Evolutionary conservation across 2,888 invertebrate genomes (phyloP).

Genomic region (Boloria euphrosyne): DNA sequence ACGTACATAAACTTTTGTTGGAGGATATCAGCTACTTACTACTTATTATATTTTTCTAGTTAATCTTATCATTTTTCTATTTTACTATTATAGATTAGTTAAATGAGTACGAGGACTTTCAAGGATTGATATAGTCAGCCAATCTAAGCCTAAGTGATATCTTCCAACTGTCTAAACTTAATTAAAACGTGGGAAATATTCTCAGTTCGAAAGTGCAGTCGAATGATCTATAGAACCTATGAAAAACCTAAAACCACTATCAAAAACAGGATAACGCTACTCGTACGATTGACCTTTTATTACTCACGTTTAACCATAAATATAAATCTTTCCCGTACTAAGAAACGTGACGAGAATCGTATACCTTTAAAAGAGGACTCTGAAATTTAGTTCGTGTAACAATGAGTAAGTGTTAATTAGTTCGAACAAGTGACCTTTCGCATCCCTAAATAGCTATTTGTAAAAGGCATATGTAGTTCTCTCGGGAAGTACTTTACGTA

Average conservation of each 20-base stretch:
- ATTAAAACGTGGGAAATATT: slow-evolving; percentile 15
- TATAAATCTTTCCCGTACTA: slow-evolving; percentile 28
- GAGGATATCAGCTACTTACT: no score
- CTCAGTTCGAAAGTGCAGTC: slow-evolving; percentile 4
- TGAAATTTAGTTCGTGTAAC: not conserved
- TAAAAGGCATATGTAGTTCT: no score
- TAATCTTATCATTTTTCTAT: no score
- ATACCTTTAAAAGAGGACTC: slow-evolving; percentile 1
- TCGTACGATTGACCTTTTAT: slow-evolving; percentile 25
- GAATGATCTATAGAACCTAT: not conserved
- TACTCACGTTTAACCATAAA: slow-evolving; percentile 26
- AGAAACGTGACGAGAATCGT: slow-evolving; percentile 27
- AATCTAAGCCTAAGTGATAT: not conserved
- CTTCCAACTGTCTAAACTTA: slow-evolving; percentile 11
- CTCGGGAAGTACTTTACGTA: no score
- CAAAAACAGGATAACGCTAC: slow-evolving; percentile 3
- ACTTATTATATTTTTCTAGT: no score
- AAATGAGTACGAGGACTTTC: no score
- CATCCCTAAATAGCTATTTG: no score
- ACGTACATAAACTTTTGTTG: no score
- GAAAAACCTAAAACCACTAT: not conserved
- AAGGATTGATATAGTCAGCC: slow-evolving; percentile 4
- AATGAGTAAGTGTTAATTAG: not conserved
- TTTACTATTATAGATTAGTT: no score
- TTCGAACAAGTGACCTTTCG: no score